Percentiles rank a stretch among this genome's conserved stretches.
These are phyloP conservation scores for Luehdorfia chinensis DNA, from an alignment of 1,140 invertebrate genomes.

Conservation along the genomic window DNA sequence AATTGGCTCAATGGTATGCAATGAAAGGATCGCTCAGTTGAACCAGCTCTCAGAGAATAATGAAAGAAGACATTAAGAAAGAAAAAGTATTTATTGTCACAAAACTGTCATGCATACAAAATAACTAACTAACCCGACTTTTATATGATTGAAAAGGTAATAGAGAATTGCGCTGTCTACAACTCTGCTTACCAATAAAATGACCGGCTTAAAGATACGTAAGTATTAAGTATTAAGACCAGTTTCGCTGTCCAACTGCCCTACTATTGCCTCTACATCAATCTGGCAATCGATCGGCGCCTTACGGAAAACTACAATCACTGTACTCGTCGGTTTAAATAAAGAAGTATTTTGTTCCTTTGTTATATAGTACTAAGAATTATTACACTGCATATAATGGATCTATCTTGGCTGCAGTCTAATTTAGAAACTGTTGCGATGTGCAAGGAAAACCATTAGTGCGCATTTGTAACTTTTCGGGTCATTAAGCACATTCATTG, in stretches of 20 bases:
- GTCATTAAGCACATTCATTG: constrained; percentile 11
- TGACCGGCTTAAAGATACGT: no score
- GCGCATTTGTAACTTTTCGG: constrained; percentile 15
- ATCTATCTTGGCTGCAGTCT: constrained; percentile 8
- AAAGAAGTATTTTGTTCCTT: neutral
- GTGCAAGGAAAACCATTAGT: constrained; percentile 15
- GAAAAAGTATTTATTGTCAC: no score
- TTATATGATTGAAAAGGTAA: no score
- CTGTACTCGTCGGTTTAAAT: neutral
- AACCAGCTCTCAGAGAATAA: no score
- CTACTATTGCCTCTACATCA: neutral
- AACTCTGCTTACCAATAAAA: no score
- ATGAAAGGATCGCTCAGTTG: no score
- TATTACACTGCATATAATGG: neutral
- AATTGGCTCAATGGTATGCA: no score
- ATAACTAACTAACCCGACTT: no score
- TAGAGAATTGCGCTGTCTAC: no score
- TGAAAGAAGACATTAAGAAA: no score
- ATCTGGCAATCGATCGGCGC: neutral
- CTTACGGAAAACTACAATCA: neutral
- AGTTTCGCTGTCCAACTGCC: neutral
- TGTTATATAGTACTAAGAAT: neutral
- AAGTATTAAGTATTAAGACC: constrained; percentile 4
- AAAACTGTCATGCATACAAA: no score
- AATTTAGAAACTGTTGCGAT: constrained; percentile 2